Percentiles rank a stretch among this genome's conserved stretches.
These are phyloP conservation scores for Netelia melanura DNA, from an alignment of 2,888 invertebrate species.

Conservation along the genomic window DNA sequence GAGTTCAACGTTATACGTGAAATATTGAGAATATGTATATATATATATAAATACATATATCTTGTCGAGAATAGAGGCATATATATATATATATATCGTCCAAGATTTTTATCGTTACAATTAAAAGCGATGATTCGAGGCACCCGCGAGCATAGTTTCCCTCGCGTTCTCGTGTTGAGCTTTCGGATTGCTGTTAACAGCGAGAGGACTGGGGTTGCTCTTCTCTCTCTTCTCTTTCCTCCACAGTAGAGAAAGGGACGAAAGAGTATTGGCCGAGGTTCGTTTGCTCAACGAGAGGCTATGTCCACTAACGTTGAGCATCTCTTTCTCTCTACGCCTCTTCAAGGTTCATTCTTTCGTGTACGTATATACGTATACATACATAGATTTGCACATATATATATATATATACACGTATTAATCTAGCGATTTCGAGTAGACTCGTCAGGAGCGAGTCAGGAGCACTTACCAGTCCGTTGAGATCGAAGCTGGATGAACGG, in stretches of 20 bases:
- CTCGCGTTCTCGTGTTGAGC: background rate
- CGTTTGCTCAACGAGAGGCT: conserved; percentile 64
- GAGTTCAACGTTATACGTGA: too few species aligned
- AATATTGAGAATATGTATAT: too few species aligned
- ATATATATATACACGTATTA: background rate
- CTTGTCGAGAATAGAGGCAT: background rate
- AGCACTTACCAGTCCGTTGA: conserved; percentile 66
- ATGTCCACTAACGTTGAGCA: conserved; percentile 53
- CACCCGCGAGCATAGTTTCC: conserved; percentile 15
- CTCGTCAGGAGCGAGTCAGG: conserved; percentile 42
- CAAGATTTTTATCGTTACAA: conserved; percentile 54
- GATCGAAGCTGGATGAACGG: conserved; percentile 71
- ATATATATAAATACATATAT: too few species aligned
- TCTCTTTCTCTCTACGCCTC: conserved; percentile 30
- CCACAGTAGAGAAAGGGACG: conserved; percentile 15
- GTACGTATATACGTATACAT: background rate
- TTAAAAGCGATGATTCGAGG: conserved; percentile 31
- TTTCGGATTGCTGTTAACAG: conserved; percentile 17
- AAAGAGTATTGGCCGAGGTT: conserved; percentile 63
- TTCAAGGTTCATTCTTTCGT: conserved; percentile 40
- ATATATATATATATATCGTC: background rate
- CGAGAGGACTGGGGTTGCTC: conserved; percentile 13
- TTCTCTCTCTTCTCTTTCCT: background rate
- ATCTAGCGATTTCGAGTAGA: conserved; percentile 38
- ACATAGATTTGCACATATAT: background rate